A percentile compares a stretch with the other conserved stretches of the same genome.
Conservation (phyloP, 2,113 vertebrate species). For the Sinocyclocheilus rhinocerous region DNA sequence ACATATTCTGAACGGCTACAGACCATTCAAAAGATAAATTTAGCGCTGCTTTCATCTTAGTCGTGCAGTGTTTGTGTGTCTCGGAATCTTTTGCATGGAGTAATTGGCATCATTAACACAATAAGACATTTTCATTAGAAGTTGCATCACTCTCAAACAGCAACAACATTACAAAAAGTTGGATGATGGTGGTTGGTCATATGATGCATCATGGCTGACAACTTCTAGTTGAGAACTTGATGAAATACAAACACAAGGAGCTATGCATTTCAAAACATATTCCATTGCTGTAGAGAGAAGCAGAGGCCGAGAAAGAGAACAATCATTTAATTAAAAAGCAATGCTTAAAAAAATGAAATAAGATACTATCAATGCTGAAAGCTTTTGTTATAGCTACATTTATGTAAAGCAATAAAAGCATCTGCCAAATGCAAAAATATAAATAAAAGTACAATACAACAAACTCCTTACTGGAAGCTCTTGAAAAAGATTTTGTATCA, state of each 20-base stretch:
- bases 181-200: background rate
- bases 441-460: background rate
- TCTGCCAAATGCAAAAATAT: background rate
- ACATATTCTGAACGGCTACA: constrained; percentile 23
- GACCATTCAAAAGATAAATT: constrained; percentile 27
- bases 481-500: background rate
- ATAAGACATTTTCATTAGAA: constrained; percentile 3
- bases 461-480: background rate
- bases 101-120: constrained; percentile 25
- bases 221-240: background rate
- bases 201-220: background rate
- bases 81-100: background rate
- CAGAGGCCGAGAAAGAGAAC: background rate
- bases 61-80: background rate
- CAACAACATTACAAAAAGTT: background rate
- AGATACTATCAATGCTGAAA: background rate
- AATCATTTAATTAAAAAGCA: background rate
- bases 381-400: background rate
- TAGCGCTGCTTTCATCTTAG: constrained; percentile 14
- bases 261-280: background rate
- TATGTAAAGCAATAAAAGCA: background rate
- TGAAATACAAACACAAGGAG: background rate
- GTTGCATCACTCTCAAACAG: background rate
- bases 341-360: background rate
- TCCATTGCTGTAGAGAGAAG: no score